Evolutionary conservation across 2,113 vertebrate species (phyloP).

Genomic region (Addax nasomaculatus): DNA sequence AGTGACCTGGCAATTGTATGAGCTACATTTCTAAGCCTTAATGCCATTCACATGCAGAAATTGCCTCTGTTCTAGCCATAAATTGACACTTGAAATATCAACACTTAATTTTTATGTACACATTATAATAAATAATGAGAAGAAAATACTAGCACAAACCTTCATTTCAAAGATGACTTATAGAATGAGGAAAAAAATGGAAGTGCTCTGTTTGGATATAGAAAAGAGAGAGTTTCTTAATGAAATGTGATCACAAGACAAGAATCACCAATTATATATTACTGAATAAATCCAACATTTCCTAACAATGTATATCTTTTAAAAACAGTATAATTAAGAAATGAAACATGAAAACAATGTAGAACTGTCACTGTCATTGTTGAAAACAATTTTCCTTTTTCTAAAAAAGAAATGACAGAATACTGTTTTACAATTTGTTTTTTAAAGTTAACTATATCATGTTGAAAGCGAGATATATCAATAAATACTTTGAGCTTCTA

Average conservation of each 20-base stretch:
- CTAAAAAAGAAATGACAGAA: not conserved
- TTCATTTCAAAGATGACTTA: conserved; percentile 9
- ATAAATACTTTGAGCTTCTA: not conserved
- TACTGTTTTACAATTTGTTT: not conserved
- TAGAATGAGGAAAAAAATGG: conserved; percentile 1
- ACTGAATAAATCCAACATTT: not conserved
- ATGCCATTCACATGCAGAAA: not conserved
- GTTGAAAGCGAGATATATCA: not conserved
- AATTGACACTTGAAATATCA: not conserved
- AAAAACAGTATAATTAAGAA: conserved; percentile 27
- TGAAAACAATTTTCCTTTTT: not conserved
- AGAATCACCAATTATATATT: not conserved
- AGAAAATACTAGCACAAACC: not conserved
- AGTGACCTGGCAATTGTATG: not conserved
- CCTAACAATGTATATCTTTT: not conserved
- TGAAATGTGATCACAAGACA: conserved; percentile 5
- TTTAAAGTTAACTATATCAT: not conserved
- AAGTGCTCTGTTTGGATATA: not conserved
- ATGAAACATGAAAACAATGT: not conserved
- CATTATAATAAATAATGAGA: conserved; percentile 32
- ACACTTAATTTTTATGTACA: not conserved
- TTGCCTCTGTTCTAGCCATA: not conserved
- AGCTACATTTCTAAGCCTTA: not conserved
- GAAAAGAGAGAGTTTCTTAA: not conserved
- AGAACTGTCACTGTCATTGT: not conserved